Base-by-base conservation (phyloP, 2,797 vertebrate species). In the Oreochromis mossambicus region DNA sequence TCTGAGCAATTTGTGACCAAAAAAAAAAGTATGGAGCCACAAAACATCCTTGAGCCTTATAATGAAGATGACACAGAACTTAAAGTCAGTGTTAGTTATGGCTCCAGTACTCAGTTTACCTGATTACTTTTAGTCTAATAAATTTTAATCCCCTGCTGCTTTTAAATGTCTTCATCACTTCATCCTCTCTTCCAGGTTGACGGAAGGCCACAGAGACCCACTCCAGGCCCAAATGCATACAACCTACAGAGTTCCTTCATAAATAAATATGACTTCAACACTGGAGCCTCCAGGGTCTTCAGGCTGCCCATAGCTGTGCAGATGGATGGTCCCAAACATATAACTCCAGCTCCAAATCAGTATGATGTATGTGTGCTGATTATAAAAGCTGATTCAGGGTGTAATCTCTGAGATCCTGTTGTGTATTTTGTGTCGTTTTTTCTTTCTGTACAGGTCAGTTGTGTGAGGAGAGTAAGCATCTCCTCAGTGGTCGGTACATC, bases 331-430 rank as follows among this genome's bases (percentile, higher is more conserved):
- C 82, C 81, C 8, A 96, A 94, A 83, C 83, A 87, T 36, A 80
- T 32, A 70, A 95, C 94, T 36, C 97, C 97, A n/a, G 97, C 96
- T 8, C 97, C 97, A 17, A 97, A 97, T 92, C 96, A 97, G 10
- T 97, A 97, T 76, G 77, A 96, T 4, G 96, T 97, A 93, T 90
- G 70, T n/a, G 46, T 75, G 46, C 26, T 32, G 26, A 50, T 50
- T n/a, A 50, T 32, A 75, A 50, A 50, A 50, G 46, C 26, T 34
- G 17, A 75, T 32, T 50, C 17, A 32, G 1, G 70, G 26, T 75
- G 46, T 50, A 75, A 32, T 13, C 24, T 75, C 6, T 32, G 26
- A 50, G 26, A 50, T 6, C 11, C 11, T 34, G 41, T 11, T 48
- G 2, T 81, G 43, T 11, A 17, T 43, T 8, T 6, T 84, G 24